phyloP scores from a whole-genome alignment of 2,888 invertebrate species.

The Entomobrya proxima region DNA sequence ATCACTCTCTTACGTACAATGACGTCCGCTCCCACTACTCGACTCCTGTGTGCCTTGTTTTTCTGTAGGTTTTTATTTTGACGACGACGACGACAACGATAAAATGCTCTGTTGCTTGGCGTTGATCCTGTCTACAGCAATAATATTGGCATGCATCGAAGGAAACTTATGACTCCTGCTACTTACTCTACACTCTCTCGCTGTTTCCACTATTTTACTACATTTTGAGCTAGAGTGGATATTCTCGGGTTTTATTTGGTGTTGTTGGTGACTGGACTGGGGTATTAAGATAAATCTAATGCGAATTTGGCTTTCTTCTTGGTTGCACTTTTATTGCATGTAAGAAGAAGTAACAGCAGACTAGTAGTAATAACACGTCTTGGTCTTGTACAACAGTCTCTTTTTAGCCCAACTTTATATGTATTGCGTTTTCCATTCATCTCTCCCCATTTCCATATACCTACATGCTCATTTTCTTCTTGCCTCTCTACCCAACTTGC shows the following conservation, averaged over 20 bases:
- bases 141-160: not conserved
- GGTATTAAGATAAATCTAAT: slow-evolving; percentile 63
- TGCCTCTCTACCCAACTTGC: not conserved
- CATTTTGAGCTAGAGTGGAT: not conserved
- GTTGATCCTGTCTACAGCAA: not conserved
- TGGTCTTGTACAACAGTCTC: not conserved
- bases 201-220: not conserved
- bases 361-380: not conserved
- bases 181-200: not conserved
- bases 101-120: not conserved
- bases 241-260: slow-evolving; percentile 1
- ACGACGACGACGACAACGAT: slow-evolving; percentile 5
- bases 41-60: not conserved
- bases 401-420: not conserved
- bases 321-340: slow-evolving; percentile 41
- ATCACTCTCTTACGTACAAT: not conserved
- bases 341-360: not conserved
- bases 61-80: slow-evolving; percentile 7
- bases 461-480: not conserved
- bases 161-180: not conserved
- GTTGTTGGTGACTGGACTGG: slow-evolving; percentile 20
- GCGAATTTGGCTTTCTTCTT: slow-evolving; percentile 49
- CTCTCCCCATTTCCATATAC: slow-evolving; percentile 15
- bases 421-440: slow-evolving; percentile 18
- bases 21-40: not conserved